These are phyloP conservation scores for Aurelia sp. DNA, from an alignment of 30 jellyfish, hydroid and myxozoan species.

Conservation along the genomic window DNA sequence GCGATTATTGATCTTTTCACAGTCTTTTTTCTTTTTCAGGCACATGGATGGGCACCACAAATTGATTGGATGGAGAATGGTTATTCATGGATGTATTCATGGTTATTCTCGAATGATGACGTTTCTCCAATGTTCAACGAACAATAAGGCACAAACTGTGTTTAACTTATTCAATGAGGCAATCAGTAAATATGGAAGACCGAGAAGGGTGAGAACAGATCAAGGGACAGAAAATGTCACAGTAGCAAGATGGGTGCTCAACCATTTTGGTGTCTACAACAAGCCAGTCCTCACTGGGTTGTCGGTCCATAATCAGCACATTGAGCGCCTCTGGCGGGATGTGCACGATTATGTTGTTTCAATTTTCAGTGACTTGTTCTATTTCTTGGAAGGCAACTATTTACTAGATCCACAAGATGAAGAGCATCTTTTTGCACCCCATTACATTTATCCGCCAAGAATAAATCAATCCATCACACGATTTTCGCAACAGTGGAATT, in stretches of 20 bases:
- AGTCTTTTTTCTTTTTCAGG: slow-evolving; percentile 6
- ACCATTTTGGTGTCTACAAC: slow-evolving; percentile 13
- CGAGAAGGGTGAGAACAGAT: slow-evolving; percentile 15
- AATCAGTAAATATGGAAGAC: slow-evolving; percentile 3
- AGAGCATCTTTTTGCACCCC: background rate
- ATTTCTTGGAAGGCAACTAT: background rate
- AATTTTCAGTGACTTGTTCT: slow-evolving; percentile 16
- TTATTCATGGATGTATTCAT: slow-evolving; percentile 32
- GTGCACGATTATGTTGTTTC: slow-evolving; percentile 7
- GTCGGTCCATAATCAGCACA: slow-evolving; percentile 27
- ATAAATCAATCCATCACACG: too few species aligned
- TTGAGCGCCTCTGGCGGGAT: slow-evolving; percentile 46
- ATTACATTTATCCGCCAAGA: too few species aligned
- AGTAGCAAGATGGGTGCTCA: slow-evolving; percentile 43
- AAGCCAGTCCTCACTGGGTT: slow-evolving; percentile 42
- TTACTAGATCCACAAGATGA: slow-evolving; percentile 28
- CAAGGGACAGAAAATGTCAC: slow-evolving; percentile 49
- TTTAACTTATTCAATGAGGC: slow-evolving; percentile 14
- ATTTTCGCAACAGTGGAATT: too few species aligned
- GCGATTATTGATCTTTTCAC: too few species aligned
- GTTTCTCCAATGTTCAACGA: background rate
- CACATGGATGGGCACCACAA: slow-evolving; percentile 40
- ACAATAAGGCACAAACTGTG: slow-evolving; percentile 35
- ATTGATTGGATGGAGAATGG: slow-evolving; percentile 40
- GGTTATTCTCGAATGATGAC: slow-evolving; percentile 39